Conservation (phyloP, 2,113 vertebrate species). For the Siphamia tubifer region DNA sequence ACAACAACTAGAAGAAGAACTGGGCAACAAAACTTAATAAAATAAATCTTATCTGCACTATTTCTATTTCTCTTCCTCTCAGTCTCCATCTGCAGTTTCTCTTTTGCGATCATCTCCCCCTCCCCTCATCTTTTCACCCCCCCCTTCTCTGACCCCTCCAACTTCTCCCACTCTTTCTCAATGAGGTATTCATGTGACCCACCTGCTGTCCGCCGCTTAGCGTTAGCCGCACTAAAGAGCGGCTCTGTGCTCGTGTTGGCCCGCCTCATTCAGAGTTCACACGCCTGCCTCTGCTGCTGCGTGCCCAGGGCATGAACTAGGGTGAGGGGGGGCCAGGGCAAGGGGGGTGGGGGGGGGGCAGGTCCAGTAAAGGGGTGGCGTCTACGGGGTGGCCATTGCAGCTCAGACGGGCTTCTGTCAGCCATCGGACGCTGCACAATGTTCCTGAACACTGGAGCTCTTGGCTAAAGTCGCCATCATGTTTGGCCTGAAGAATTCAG, state of each 20-base stretch:
- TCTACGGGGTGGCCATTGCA: slow-evolving; percentile 48
- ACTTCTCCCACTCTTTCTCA: slow-evolving; percentile 70
- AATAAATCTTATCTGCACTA: too few relatives aligned
- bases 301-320: slow-evolving; percentile 54
- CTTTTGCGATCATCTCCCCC: slow-evolving; percentile 16
- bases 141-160: slow-evolving; percentile 28
- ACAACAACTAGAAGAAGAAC: too few relatives aligned
- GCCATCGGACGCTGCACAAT: slow-evolving; percentile 58
- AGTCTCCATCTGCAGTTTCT: slow-evolving; percentile 53
- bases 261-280: slow-evolving; percentile 74
- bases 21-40: too few relatives aligned
- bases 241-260: slow-evolving; percentile 68
- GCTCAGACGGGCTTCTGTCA: slow-evolving; percentile 47
- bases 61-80: slow-evolving; percentile 12
- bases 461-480: slow-evolving; percentile 79
- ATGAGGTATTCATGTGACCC: slow-evolving; percentile 80
- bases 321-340: background rate
- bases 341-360: slow-evolving; percentile 2
- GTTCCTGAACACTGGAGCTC: slow-evolving; percentile 73
- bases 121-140: slow-evolving; percentile 33
- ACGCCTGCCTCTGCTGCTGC: slow-evolving; percentile 63
- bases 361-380: slow-evolving; percentile 35
- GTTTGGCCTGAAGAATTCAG: slow-evolving; percentile 79
- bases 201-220: slow-evolving; percentile 74
- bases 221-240: slow-evolving; percentile 61